Evolutionary conservation across 2,797 vertebrate species (phyloP).

Genomic region (Octomys mimax): DNA sequence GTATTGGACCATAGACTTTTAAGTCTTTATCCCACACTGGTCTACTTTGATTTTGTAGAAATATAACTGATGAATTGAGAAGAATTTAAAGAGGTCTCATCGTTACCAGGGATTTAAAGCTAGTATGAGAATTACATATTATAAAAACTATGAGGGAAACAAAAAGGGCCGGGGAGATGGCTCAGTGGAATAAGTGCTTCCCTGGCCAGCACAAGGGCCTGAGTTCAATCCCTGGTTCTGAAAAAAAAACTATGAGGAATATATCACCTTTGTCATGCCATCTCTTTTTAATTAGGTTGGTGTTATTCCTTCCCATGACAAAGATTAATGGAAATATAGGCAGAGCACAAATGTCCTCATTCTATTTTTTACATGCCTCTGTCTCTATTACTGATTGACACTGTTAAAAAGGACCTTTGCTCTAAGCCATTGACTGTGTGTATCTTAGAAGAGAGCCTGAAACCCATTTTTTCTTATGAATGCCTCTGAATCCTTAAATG

Average conservation of each 20-base stretch:
- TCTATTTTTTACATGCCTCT: background rate
- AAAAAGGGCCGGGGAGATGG: no score
- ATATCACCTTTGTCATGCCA: background rate
- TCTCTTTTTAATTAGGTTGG: background rate
- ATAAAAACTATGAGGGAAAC: no score
- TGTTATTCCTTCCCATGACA: background rate
- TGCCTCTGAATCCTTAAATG: conserved; percentile 33
- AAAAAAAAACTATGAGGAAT: background rate
- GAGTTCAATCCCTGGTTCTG: no score
- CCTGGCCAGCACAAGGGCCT: no score
- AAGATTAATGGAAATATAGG: background rate
- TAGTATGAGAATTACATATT: conserved; percentile 19
- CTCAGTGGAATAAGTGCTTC: no score
- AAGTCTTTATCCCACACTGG: background rate
- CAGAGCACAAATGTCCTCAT: background rate
- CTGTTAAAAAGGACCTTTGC: conserved; percentile 1
- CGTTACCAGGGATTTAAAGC: background rate
- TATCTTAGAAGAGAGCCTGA: conserved; percentile 27
- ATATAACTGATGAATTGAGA: background rate
- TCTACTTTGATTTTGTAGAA: background rate
- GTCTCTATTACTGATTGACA: background rate
- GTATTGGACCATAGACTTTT: background rate
- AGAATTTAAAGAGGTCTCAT: background rate
- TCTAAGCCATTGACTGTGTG: background rate
- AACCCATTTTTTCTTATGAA: background rate